phyloP scores from a whole-genome alignment of 2,888 invertebrate species.

The Mythimna lalbum region DNA sequence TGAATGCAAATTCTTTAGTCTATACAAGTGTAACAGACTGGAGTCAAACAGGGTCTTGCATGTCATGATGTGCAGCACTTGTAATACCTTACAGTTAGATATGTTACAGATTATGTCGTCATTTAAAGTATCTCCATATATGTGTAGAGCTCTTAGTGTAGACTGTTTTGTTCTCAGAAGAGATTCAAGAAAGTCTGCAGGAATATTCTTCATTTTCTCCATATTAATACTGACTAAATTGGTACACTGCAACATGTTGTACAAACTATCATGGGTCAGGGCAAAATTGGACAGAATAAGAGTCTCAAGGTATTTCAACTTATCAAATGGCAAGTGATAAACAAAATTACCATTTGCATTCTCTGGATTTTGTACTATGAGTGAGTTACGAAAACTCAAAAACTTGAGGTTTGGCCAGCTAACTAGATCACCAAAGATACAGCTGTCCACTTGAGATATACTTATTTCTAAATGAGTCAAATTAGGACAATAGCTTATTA shows the following conservation, averaged over 20 bases:
- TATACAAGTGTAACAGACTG: conserved; percentile 85
- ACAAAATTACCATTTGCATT: conserved; percentile 88
- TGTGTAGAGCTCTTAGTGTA: conserved; percentile 83
- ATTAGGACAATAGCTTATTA: conserved; percentile 88
- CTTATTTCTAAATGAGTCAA: conserved; percentile 90
- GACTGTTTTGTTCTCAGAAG: conserved; percentile 84
- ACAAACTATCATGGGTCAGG: conserved; percentile 85
- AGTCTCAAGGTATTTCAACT: conserved; percentile 84
- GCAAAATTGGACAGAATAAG: conserved; percentile 88
- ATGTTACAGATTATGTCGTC: conserved; percentile 87
- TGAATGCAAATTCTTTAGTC: conserved; percentile 85
- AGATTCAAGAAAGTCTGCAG: conserved; percentile 87
- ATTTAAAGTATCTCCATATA: conserved; percentile 88
- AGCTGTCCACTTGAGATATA: conserved; percentile 89
- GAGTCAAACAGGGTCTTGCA: conserved; percentile 89
- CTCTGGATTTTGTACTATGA: conserved; percentile 86
- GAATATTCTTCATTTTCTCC: conserved; percentile 90
- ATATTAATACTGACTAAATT: conserved; percentile 88
- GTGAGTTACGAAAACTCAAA: conserved; percentile 88
- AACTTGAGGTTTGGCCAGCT: conserved; percentile 89
- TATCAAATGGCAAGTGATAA: conserved; percentile 88
- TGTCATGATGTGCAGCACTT: conserved; percentile 88
- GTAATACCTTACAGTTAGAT: conserved; percentile 83
- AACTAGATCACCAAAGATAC: conserved; percentile 88
- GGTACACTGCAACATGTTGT: conserved; percentile 87